A percentile compares a stretch with the other conserved stretches of the same genome.
Conservation (phyloP, 2,888 invertebrate species). For the Dione juno region DNA sequence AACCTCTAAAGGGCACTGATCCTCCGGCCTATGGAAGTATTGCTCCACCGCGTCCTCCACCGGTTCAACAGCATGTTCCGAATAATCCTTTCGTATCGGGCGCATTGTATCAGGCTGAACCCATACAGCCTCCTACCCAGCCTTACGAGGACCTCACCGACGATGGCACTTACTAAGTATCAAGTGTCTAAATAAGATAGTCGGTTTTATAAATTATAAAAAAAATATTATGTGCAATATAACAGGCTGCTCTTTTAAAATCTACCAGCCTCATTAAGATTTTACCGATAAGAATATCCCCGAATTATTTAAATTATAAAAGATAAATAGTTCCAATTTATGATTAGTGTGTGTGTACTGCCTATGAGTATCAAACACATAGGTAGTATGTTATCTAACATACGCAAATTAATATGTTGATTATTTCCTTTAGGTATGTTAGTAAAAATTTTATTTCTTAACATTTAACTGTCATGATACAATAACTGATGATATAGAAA, state of each 20-base stretch:
- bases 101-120: constrained; percentile 84
- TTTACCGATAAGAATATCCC: constrained; percentile 6
- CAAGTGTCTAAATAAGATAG: not conserved
- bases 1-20: constrained; percentile 66
- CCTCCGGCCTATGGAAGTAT: constrained; percentile 73
- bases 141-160: constrained; percentile 76
- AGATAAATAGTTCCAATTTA: not conserved
- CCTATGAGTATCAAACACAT: not conserved
- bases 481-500: too few species aligned
- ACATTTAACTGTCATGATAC: not conserved
- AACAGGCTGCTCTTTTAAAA: constrained; percentile 11
- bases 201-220: constrained; percentile 16
- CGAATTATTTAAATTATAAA: not conserved
- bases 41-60: constrained; percentile 69
- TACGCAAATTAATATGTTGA: not conserved
- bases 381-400: not conserved
- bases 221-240: constrained; percentile 19
- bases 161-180: constrained; percentile 68
- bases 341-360: not conserved
- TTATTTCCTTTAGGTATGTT: not conserved
- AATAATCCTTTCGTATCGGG: constrained; percentile 85
- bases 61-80: constrained; percentile 84
- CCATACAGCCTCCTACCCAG: constrained; percentile 86
- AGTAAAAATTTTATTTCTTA: not conserved
- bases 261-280: constrained; percentile 12